Evolutionary conservation across 2,113 vertebrate genomes (phyloP).

Genomic region (Ibidorhyncha struthersii): DNA sequence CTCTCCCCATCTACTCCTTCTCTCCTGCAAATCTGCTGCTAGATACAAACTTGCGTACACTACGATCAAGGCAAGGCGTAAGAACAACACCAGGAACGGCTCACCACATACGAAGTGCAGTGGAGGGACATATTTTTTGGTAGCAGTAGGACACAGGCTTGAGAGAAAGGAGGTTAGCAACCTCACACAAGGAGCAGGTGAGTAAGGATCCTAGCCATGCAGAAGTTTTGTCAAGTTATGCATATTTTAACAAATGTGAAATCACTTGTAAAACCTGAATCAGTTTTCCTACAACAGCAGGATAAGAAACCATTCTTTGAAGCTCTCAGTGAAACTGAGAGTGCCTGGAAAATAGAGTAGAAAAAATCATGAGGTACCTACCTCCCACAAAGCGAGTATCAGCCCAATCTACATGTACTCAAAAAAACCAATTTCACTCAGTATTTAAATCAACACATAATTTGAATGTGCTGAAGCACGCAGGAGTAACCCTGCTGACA

Average conservation of each 20-base stretch:
- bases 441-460: neutral
- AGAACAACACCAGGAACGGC: neutral
- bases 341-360: neutral
- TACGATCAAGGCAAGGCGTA: accelerated
- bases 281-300: neutral
- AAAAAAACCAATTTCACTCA: neutral
- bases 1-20: neutral
- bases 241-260: neutral
- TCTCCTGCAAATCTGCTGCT: neutral
- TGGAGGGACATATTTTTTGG: neutral
- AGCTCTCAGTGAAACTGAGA: neutral
- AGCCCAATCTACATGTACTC: neutral
- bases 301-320: neutral
- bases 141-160: neutral
- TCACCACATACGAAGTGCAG: neutral
- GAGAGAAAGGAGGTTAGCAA: neutral
- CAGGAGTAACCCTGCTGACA: neutral
- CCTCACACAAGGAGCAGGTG: neutral
- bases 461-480: neutral
- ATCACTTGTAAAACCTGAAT: neutral
- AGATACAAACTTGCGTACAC: neutral
- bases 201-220: neutral
- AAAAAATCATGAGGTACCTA: neutral
- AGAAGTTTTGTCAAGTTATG: neutral
- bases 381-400: neutral